Evolutionary conservation across 2,797 vertebrate species (phyloP).

Genomic region (Gambusia yucatana): DNA sequence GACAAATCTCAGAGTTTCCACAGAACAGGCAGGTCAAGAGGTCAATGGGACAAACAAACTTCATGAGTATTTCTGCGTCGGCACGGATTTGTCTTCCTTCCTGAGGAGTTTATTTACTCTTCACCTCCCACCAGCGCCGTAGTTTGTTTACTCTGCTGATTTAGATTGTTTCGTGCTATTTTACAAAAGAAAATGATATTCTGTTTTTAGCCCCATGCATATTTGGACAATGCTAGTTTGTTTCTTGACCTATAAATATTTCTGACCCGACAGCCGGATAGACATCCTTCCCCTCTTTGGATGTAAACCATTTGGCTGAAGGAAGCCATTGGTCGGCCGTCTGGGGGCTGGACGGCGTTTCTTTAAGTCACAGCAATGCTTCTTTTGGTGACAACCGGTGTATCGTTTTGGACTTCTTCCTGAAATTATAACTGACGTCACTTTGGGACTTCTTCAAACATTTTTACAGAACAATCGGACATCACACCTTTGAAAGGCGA

Average conservation of each 20-base stretch:
- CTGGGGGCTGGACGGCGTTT: conserved; percentile 10
- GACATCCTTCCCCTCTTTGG: conserved; percentile 65
- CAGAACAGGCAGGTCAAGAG: conserved; percentile 61
- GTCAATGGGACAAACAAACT: conserved; percentile 61
- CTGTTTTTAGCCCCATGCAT: conserved; percentile 39
- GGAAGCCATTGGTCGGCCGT: conserved; percentile 23
- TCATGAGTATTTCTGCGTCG: conserved; percentile 61
- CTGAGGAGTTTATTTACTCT: conserved; percentile 70
- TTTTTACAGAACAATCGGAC: neutral
- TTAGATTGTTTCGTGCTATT: conserved; percentile 55
- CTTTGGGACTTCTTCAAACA: neutral
- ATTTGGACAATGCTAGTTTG: conserved; percentile 60
- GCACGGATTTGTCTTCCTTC: conserved; percentile 72
- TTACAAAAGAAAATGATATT: conserved; percentile 14
- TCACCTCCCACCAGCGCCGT: conserved; percentile 53
- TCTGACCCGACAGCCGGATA: conserved; percentile 38
- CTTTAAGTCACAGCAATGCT: conserved; percentile 22
- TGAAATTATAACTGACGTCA: neutral
- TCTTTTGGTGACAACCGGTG: neutral
- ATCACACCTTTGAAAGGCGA: neutral
- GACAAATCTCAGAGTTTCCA: conserved; percentile 52
- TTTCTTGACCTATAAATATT: conserved; percentile 70
- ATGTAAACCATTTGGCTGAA: conserved; percentile 38
- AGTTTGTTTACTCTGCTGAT: conserved; percentile 66
- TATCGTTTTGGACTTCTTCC: neutral